Conservation (phyloP, 2,888 invertebrate genomes). For the Amphimallon solstitiale region DNA sequence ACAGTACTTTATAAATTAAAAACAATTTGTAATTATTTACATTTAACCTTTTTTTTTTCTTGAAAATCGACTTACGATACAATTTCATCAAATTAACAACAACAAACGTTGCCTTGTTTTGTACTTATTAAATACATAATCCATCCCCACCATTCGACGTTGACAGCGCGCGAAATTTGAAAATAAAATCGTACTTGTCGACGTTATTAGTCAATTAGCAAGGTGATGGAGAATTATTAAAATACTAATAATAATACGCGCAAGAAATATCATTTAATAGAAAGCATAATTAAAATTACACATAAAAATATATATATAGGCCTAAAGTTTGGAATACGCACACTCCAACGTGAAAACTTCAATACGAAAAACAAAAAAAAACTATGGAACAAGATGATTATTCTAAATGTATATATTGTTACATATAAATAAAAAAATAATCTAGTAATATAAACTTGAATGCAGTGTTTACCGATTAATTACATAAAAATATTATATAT, state of each 20-base stretch:
- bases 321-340: not conserved
- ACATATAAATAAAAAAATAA: conserved; percentile 62
- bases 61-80: no score
- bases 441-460: conserved; percentile 55
- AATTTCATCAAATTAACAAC: no score
- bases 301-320: not conserved
- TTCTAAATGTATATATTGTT: conserved; percentile 71
- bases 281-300: not conserved
- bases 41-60: no score
- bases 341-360: not conserved
- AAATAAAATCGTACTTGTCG: no score
- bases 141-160: no score
- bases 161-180: no score
- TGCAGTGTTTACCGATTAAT: conserved; percentile 51
- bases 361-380: conserved; percentile 41
- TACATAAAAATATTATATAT: conserved; percentile 31
- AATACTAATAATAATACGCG: conserved; percentile 6
- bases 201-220: conserved; percentile 1
- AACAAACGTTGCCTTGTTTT: no score
- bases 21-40: no score
- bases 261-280: not conserved
- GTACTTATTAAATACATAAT: no score
- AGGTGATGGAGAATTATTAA: not conserved
- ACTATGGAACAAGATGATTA: conserved; percentile 62
- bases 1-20: no score